Conservation (phyloP, 2,888 invertebrate species). For the Achlya flavicornis region DNA sequence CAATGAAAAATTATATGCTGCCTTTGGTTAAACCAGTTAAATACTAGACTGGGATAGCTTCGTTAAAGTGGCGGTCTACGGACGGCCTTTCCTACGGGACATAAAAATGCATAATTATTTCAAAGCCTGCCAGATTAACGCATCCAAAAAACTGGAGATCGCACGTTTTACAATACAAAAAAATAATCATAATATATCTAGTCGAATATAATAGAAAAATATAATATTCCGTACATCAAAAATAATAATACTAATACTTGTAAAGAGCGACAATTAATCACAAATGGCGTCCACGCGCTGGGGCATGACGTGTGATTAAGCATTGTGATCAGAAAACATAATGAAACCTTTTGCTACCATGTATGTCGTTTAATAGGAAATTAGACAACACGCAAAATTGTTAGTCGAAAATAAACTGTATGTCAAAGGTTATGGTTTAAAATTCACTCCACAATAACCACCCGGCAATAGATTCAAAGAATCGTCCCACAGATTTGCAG, state of each 20-base stretch:
- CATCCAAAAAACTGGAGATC: conserved; percentile 51
- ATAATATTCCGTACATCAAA: conserved; percentile 47
- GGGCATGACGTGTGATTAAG: background rate
- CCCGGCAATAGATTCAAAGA: too few relatives aligned
- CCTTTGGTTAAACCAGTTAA: too few relatives aligned
- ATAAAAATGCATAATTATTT: background rate
- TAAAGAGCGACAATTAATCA: conserved; percentile 35
- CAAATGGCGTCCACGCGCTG: conserved; percentile 25
- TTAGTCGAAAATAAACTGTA: too few relatives aligned
- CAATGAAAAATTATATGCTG: too few relatives aligned
- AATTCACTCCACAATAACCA: too few relatives aligned
- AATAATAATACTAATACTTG: conserved; percentile 48
- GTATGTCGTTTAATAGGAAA: background rate
- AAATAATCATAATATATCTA: conserved; percentile 34
- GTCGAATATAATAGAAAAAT: conserved; percentile 48
- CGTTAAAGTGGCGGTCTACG: background rate
- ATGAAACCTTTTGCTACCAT: background rate
- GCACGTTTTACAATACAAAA: conserved; percentile 35
- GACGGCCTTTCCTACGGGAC: background rate
- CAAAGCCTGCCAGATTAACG: conserved; percentile 44
- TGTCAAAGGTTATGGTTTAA: too few relatives aligned
- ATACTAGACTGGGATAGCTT: too few relatives aligned
- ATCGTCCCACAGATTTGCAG: too few relatives aligned
- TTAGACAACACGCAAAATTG: background rate
- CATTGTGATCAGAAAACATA: background rate